phyloP scores from a whole-genome alignment of 2,888 invertebrate genomes.

The Ctenicera cuprea region DNA sequence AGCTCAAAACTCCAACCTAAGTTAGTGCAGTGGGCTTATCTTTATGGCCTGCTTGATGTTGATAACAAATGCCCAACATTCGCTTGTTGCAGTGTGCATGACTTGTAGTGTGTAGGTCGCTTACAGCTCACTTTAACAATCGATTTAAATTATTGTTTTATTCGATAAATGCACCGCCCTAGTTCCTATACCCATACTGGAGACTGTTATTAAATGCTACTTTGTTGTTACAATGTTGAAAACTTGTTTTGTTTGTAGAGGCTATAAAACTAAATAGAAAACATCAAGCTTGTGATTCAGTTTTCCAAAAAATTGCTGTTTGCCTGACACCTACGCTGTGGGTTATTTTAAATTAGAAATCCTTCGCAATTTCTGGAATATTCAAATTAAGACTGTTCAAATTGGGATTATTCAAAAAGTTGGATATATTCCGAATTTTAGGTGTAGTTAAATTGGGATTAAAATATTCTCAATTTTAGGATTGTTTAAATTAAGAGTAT shows the following conservation, averaged over 20 bases:
- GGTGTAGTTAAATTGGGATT: too few relatives aligned
- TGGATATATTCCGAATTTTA: too few relatives aligned
- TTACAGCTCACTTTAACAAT: slow-evolving; percentile 34
- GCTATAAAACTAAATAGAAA: too few relatives aligned
- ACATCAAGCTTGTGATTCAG: too few relatives aligned
- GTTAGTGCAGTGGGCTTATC: slow-evolving; percentile 34
- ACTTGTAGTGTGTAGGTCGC: slow-evolving; percentile 31
- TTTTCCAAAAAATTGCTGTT: too few relatives aligned
- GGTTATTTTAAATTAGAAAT: too few relatives aligned
- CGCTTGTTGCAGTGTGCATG: slow-evolving; percentile 20
- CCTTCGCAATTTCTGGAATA: too few relatives aligned
- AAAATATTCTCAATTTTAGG: too few relatives aligned
- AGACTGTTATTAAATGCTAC: slow-evolving; percentile 19
- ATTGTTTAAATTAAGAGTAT: too few relatives aligned
- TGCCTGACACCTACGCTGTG: too few relatives aligned
- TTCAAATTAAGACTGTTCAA: too few relatives aligned
- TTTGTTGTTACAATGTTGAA: slow-evolving; percentile 14
- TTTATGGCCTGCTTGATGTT: slow-evolving; percentile 35
- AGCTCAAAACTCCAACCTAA: slow-evolving; percentile 21
- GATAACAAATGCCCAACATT: slow-evolving; percentile 38
- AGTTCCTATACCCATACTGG: slow-evolving; percentile 13
- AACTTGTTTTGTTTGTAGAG: background rate
- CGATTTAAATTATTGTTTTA: slow-evolving; percentile 37
- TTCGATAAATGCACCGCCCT: slow-evolving; percentile 35
- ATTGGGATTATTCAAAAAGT: too few relatives aligned